A percentile compares a stretch with the other conserved stretches of the same genome.
phyloP scores from a whole-genome alignment of 2,888 invertebrate species.

The Ectemnius lituratus region DNA sequence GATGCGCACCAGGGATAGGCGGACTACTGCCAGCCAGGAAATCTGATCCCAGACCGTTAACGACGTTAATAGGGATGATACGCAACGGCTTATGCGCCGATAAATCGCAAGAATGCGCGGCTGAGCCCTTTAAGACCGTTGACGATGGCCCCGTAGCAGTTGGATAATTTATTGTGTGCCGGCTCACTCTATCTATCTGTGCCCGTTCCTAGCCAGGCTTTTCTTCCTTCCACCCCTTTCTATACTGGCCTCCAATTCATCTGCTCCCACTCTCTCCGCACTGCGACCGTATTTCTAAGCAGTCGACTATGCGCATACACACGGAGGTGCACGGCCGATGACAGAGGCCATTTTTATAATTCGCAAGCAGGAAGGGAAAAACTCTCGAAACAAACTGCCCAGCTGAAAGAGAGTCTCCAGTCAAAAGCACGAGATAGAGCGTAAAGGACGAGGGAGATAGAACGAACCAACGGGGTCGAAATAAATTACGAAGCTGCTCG shows the following conservation, averaged over 20 bases:
- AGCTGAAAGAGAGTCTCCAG: constrained; percentile 10
- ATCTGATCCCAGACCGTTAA: constrained; percentile 55
- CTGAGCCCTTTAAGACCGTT: constrained; percentile 5
- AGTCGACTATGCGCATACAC: too few relatives aligned
- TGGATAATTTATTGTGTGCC: constrained; percentile 23
- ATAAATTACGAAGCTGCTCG: constrained; percentile 40
- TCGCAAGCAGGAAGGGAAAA: constrained; percentile 29
- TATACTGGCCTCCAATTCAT: too few relatives aligned
- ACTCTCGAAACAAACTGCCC: constrained; percentile 36
- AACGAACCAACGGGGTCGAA: constrained; percentile 11
- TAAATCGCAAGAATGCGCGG: constrained; percentile 39
- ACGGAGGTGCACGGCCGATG: too few relatives aligned
- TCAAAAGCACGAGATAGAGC: too few relatives aligned
- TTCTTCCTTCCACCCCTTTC: too few relatives aligned
- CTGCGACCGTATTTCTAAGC: too few relatives aligned
- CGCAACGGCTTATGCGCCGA: constrained; percentile 43
- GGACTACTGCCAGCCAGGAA: constrained; percentile 32
- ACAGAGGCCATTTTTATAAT: constrained; percentile 31
- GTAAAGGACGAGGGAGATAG: too few relatives aligned
- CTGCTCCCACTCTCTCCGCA: too few relatives aligned
- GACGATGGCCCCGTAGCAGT: neutral
- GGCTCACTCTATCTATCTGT: neutral
- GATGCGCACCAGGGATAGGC: neutral
- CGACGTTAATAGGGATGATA: constrained; percentile 44
- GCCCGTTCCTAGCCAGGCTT: too few relatives aligned